Base-by-base conservation (phyloP, 2,113 vertebrate species). In the Lucifuga dentata region DNA sequence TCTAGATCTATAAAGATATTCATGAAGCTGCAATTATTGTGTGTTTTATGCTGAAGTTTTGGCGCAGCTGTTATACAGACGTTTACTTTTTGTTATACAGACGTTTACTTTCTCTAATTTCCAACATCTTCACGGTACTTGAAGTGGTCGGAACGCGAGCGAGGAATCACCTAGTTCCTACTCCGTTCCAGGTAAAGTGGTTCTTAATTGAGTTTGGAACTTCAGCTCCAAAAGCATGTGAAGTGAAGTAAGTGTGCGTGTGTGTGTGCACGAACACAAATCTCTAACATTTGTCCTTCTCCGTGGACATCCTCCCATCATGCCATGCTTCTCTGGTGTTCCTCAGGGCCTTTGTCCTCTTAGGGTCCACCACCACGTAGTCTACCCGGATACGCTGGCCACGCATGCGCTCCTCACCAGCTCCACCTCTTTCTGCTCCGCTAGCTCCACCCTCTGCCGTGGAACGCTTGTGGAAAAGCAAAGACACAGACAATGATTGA, bases 281-380 rank as follows among this genome's bases (percentile, higher is more conserved):
- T 38, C 19, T 56, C 36, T 56, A 78, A 16, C 45, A 53, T 60
- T 89, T 90, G 40, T 97, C 95, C 0, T 95, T 95, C 60, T 98
- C 96, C 0, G 95, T 95, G 35, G 94, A 96, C 92, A 96, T 95
- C 1, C 96, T 91, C 19, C 95, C 96, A 0, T 95, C 96, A 23
- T 96, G 96, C 95, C 96, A 97, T 5, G 96, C 95, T 76, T 97
- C 94, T 17, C 95, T 91, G 5, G 96, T 98, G 84, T 90, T 97
- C 89, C 95, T 96, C 76, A 97, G 92, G 5, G 96, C 96, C 46
- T 95, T 89, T 0, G 96, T 98, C 56, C 95, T 94, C 83, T 96
- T 93, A 55, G 96, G 95, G 85, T 98, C 96, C 8, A 98, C 96
- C 61, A 97, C 95, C 11, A 97, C 96, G 0, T 98, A 98, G 85